Percentiles rank a stretch among this genome's conserved stretches.
Conservation (phyloP, 1,140 invertebrate genomes). For the Cherax quadricarinatus region DNA sequence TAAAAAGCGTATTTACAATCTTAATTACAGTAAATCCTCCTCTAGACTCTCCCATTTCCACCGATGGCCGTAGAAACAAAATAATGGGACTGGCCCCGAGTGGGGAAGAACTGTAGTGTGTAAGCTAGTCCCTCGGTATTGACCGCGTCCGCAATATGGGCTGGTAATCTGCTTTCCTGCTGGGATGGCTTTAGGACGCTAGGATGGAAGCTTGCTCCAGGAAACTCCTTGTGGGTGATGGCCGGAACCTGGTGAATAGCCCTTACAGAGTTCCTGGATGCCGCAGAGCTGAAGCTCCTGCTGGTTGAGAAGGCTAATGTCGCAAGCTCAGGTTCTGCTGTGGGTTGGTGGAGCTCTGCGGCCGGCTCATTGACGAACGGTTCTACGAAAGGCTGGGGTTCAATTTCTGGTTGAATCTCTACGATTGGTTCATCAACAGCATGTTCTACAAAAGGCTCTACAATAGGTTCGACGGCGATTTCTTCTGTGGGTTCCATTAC, state of each 20-base stretch:
- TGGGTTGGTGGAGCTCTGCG: neutral
- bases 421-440: neutral
- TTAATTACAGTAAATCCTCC: neutral
- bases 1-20: neutral
- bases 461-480: neutral
- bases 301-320: neutral
- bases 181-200: neutral
- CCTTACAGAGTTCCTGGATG: neutral
- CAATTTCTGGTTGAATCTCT: neutral
- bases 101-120: conserved; percentile 38
- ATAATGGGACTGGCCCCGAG: neutral
- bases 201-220: neutral
- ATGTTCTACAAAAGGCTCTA: neutral
- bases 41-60: neutral
- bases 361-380: too few relatives aligned
- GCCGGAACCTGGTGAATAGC: neutral
- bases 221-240: neutral
- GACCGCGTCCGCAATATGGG: neutral
- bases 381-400: neutral
- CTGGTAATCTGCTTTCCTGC: neutral
- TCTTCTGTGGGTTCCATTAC: neutral
- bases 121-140: conserved; percentile 5
- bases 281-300: neutral
- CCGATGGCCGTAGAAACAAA: conserved; percentile 22
- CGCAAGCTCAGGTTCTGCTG: neutral